Evolutionary conservation across 2,797 vertebrate genomes (phyloP).

Genomic region (Sternotherus odoratus): DNA sequence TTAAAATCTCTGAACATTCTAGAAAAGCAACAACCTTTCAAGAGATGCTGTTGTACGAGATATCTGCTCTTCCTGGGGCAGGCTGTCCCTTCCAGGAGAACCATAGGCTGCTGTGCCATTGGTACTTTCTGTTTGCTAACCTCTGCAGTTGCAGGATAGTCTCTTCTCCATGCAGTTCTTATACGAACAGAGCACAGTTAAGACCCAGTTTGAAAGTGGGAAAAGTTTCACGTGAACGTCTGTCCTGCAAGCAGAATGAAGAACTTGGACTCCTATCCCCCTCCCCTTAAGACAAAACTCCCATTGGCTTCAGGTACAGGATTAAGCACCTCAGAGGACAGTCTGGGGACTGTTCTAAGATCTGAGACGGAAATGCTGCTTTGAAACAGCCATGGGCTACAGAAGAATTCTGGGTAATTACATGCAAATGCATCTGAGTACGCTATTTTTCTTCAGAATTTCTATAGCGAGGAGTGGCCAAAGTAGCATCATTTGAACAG

Average conservation of each 20-base stretch:
- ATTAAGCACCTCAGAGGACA: neutral
- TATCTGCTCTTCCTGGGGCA: neutral
- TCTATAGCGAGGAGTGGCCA: neutral
- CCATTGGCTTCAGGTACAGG: neutral
- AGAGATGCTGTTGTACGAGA: neutral
- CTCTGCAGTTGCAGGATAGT: neutral
- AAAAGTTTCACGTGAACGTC: neutral
- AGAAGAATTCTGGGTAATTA: neutral
- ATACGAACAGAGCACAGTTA: neutral
- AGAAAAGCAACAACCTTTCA: neutral
- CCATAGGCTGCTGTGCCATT: neutral
- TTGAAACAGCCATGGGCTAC: neutral
- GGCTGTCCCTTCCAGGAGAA: neutral
- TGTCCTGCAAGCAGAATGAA: neutral
- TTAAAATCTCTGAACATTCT: neutral
- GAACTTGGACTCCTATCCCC: neutral
- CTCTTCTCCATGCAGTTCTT: neutral
- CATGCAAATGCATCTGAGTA: neutral
- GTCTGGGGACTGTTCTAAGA: fast-evolving
- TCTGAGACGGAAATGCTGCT: neutral
- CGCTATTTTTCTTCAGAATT: neutral
- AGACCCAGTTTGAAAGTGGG: neutral
- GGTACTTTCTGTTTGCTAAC: neutral
- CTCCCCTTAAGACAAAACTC: neutral
- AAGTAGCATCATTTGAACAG: neutral